Evolutionary conservation across 2,113 vertebrate species (phyloP), one percentile per base, ranked within the genome.

Genomic region (Montifringilla adamsi): DNA sequence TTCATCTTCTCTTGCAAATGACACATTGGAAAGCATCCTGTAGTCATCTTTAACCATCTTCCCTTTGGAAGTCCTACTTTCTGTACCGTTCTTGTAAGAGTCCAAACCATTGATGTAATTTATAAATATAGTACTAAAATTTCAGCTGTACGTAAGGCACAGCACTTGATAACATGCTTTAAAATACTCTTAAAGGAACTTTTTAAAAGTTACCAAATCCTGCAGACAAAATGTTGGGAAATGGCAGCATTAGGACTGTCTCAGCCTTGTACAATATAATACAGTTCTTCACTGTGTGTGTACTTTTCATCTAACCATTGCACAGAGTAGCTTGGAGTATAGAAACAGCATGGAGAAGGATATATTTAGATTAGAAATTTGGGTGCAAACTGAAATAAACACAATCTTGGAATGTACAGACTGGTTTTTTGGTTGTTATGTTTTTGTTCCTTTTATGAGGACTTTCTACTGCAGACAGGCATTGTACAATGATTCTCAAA

Each of bases 371-470:
- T 22, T 27, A 68, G 49, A 88, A 88, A 60, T 87, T 55, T 55
- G 39, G 14, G 8, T 68, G 28, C 7, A 64, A 35, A 60, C 23
- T 46, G n/a, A 78, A 76, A 43, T 68, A 47, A 79, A 22, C 30
- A 11, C 4, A 26, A 10, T 15, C 13, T 64, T 90, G n/a, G 9
- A 49, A 50, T 74, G 39, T 6, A 15, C 26, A 35, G n/a, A 22
- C 11, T 3, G 0, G 0, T 41, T 68, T 74, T 66, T 43, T 56
- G 7, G 3, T 63, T 70, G 6, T 68, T 62, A 22, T 11, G 5
- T 2, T 81, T 81, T 91, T 59, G 9, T 78, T 78, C 14, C 4
- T 63, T 77, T 81, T 78, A 24, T 19, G 44, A 55, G 21, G 24
- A 47, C 9, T 62, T 73, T 59, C 5, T 50, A 0, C 50, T 3